Conservation (phyloP, 2,888 invertebrate genomes). For the Ochlodes sylvanus region DNA sequence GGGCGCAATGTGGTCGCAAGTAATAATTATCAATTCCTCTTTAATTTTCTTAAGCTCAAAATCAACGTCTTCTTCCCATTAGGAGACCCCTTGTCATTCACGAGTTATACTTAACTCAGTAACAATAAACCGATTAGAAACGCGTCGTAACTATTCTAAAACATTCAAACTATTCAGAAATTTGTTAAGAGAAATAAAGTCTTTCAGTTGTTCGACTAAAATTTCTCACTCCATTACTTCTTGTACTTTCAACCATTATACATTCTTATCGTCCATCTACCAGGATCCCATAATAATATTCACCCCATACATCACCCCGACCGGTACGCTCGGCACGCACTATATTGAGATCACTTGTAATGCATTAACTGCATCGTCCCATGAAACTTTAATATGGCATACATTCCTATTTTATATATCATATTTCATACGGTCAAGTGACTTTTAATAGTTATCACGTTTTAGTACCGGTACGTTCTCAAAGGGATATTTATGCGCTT, state of each 20-base stretch:
- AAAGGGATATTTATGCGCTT: not conserved
- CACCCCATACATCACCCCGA: constrained; percentile 35
- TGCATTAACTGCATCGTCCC: constrained; percentile 59
- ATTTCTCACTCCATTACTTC: not conserved
- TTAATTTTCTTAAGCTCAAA: too few species aligned
- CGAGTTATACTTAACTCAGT: too few species aligned
- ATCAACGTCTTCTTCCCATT: too few species aligned
- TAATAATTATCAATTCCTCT: too few species aligned
- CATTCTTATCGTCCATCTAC: constrained; percentile 37
- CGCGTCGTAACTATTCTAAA: too few species aligned
- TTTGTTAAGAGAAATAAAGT: not conserved
- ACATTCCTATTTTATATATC: constrained; percentile 46
- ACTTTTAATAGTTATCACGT: constrained; percentile 14
- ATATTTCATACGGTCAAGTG: constrained; percentile 23
- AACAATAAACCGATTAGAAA: too few species aligned
- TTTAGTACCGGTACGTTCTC: not conserved
- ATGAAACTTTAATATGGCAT: constrained; percentile 59
- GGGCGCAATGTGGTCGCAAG: too few species aligned
- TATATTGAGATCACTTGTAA: constrained; percentile 62
- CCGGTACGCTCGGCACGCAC: constrained; percentile 51
- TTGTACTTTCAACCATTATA: constrained; percentile 15
- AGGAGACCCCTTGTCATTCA: too few species aligned
- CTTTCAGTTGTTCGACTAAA: not conserved
- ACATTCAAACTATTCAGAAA: too few species aligned
- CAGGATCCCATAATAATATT: constrained; percentile 35